A percentile compares a stretch with the other conserved stretches of the same genome.
phyloP scores from a whole-genome alignment of 2,888 invertebrate species.

The Plebejus anna region DNA sequence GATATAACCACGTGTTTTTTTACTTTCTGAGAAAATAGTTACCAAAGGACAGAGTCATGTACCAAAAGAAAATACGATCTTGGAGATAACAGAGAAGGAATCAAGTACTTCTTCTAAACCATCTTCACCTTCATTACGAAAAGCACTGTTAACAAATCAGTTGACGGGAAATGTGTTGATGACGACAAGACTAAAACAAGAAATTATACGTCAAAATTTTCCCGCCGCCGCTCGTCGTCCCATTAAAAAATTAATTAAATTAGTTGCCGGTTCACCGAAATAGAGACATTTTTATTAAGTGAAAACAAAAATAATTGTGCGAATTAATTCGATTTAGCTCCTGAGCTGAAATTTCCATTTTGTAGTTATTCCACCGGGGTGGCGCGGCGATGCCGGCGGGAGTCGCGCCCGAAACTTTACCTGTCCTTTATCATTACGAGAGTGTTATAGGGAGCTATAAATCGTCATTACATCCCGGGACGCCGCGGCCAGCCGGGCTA shows the following conservation, averaged over 20 bases:
- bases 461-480: slow-evolving; percentile 15
- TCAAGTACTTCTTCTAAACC: too few species aligned
- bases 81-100: too few species aligned
- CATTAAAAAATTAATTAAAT: neutral
- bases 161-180: too few species aligned
- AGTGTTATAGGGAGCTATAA: slow-evolving; percentile 20
- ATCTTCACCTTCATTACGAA: too few species aligned
- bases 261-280: neutral
- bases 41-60: too few species aligned
- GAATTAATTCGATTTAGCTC: neutral
- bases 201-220: neutral
- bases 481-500: neutral
- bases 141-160: too few species aligned
- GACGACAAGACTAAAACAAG: neutral
- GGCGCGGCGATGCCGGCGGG: neutral
- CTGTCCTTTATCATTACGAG: slow-evolving; percentile 19
- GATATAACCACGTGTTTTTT: too few species aligned
- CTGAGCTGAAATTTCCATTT: neutral
- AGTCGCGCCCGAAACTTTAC: neutral
- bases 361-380: neutral
- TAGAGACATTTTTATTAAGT: neutral
- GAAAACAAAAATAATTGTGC: neutral
- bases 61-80: too few species aligned
- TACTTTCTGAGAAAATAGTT: too few species aligned
- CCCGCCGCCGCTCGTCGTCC: too few species aligned